phyloP scores from a whole-genome alignment of 2,113 vertebrate species.

The Potamarius usumacintae region DNA sequence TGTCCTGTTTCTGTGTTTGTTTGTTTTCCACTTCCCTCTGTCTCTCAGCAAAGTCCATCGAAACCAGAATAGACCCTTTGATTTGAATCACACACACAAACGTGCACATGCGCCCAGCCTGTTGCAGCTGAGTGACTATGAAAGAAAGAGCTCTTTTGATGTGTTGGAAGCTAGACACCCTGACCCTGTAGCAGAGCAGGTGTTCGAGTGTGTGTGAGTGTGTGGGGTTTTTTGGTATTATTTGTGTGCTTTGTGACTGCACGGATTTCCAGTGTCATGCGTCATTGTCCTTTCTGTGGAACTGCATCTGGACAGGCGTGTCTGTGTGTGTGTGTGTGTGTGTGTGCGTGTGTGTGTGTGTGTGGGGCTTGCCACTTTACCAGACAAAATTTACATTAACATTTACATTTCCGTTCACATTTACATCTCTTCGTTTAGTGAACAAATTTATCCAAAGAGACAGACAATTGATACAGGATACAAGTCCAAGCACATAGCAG shows the following conservation, averaged over 20 bases:
- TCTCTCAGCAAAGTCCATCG: conserved; percentile 39
- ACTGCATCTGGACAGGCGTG: conserved; percentile 26
- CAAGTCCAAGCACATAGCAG: not conserved
- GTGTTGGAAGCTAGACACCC: conserved; percentile 60
- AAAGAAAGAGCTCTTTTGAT: conserved; percentile 71
- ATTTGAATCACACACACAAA: conserved; percentile 42
- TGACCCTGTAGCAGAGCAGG: conserved; percentile 68
- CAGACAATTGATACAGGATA: not conserved
- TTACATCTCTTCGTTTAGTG: not conserved
- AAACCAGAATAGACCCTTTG: conserved; percentile 60
- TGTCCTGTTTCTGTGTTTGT: conserved; percentile 11
- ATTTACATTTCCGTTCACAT: conserved; percentile 9
- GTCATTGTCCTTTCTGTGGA: conserved; percentile 3
- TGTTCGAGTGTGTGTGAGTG: conserved; percentile 57
- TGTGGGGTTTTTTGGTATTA: conserved; percentile 5
- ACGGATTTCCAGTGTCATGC: conserved; percentile 30
- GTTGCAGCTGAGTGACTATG: conserved; percentile 67
- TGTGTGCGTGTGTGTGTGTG: too few relatives aligned
- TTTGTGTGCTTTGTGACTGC: conserved; percentile 41
- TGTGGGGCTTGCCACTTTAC: conserved; percentile 31
- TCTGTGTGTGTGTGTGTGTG: conserved; percentile 37
- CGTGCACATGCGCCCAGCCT: conserved; percentile 20
- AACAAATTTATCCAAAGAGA: not conserved
- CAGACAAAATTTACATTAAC: conserved; percentile 9
- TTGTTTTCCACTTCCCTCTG: conserved; percentile 42